Percentiles rank a stretch among this genome's conserved stretches.
Evolutionary conservation across 1,140 invertebrate species (phyloP).

Genomic region (Drosophila tani): DNA sequence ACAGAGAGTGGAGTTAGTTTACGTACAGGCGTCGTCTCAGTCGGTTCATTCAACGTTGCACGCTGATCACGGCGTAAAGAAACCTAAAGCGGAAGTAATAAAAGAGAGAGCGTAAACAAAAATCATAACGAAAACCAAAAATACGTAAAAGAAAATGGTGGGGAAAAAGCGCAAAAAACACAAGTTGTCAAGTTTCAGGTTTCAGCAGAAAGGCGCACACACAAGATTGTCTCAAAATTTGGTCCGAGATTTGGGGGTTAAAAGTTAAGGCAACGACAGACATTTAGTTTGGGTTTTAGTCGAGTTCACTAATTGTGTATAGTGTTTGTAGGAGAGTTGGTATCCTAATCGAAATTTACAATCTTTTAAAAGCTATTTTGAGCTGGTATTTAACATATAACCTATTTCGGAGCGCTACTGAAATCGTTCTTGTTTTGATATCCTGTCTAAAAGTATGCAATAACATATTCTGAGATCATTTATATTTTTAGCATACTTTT

Average conservation of each 20-base stretch:
- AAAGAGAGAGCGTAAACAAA: slow-evolving; percentile 82
- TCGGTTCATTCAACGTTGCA: slow-evolving; percentile 83
- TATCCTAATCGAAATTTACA: neutral
- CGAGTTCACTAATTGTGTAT: slow-evolving; percentile 32
- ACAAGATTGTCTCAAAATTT: neutral
- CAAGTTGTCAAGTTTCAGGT: slow-evolving; percentile 15
- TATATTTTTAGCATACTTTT: neutral
- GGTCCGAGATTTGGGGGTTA: slow-evolving; percentile 16
- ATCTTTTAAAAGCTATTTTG: neutral
- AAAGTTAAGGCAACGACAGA: slow-evolving; percentile 40
- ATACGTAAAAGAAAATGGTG: slow-evolving; percentile 38
- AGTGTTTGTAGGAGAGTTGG: slow-evolving; percentile 15
- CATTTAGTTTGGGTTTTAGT: slow-evolving; percentile 42
- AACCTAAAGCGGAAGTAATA: slow-evolving; percentile 84
- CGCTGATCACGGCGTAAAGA: slow-evolving; percentile 84
- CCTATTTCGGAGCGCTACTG: no score
- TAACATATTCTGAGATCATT: neutral
- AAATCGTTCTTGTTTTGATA: neutral
- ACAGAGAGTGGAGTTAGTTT: slow-evolving; percentile 75
- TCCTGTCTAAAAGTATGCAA: neutral
- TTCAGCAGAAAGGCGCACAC: slow-evolving; percentile 18
- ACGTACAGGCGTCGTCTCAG: slow-evolving; percentile 85
- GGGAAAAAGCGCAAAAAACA: slow-evolving; percentile 39
- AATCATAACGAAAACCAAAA: slow-evolving; percentile 74
- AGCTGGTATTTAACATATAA: no score